phyloP scores from a whole-genome alignment of 2,888 invertebrate species.

The Leptothorax acervorum region DNA sequence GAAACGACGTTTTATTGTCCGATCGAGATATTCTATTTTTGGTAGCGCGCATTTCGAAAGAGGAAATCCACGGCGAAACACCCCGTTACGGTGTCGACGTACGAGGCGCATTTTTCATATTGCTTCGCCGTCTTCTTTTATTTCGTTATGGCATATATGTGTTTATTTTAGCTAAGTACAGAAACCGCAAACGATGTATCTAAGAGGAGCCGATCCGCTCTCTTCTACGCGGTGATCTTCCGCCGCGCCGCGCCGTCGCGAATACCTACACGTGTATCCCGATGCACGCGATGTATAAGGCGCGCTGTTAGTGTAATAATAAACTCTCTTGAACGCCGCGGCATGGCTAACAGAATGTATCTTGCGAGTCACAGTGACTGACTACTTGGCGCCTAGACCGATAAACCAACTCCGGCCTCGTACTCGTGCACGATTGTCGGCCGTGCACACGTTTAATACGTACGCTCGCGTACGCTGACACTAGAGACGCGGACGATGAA shows the following conservation, averaged over 20 bases:
- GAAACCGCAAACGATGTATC: conserved; percentile 31
- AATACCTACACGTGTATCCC: conserved; percentile 47
- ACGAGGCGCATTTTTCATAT: not conserved
- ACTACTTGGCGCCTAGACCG: conserved; percentile 73
- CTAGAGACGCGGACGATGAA: conserved; percentile 78
- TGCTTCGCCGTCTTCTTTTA: not conserved
- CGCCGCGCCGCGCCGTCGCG: conserved; percentile 17
- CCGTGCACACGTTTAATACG: conserved; percentile 73
- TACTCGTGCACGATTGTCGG: conserved; percentile 56
- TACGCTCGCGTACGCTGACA: conserved; percentile 62
- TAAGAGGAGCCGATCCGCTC: conserved; percentile 9
- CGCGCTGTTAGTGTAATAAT: conserved; percentile 64
- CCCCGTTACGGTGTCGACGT: not conserved
- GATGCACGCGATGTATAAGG: conserved; percentile 64
- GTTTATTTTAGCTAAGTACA: conserved; percentile 30
- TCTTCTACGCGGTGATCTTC: conserved; percentile 30
- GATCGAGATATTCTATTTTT: not conserved
- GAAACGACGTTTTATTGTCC: not conserved
- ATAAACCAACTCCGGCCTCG: conserved; percentile 64
- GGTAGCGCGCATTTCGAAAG: not conserved
- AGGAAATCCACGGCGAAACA: not conserved
- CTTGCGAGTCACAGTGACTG: conserved; percentile 64
- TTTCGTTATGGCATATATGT: not conserved
- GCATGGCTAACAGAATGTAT: conserved; percentile 60
- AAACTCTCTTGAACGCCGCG: conserved; percentile 61